Base-by-base conservation (phyloP, 1,140 invertebrate species). In the Bombus superbus region DNA sequence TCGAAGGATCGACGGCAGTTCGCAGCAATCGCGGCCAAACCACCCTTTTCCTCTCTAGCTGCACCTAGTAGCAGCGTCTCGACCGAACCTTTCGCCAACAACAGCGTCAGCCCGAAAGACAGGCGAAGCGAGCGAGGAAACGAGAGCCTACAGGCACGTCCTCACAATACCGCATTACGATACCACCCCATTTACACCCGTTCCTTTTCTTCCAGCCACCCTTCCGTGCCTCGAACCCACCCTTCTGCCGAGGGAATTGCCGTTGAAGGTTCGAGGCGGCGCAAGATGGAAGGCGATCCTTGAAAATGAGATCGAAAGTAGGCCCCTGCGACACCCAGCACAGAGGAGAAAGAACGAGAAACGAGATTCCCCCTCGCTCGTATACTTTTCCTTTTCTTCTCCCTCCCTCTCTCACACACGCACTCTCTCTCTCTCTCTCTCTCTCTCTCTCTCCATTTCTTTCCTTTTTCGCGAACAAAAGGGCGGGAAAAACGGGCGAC, bases 81-180 rank as follows among this genome's bases (percentile, higher is more conserved):
- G 1, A 9, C 9, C 28, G 3, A 28, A 10, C 25, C 57, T 59
- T n/a, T 62, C 10, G 10, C 4, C 8, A 10, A 11, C 25, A 62
- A 59, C 25, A n/a, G 28, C 28, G 4, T 59, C 57, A n/a, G 8
- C 1, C 3, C 35, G 66, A 35, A 15, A 68, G 2, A 0, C 28
- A n/a, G n/a, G 11, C 13, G 32, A n/a, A 64, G 2, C 2, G n/a
- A 64, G 25, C 40, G 25, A 42, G 32, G 15, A 25, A 47, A 1
- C 62, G 38, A n/a, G 28, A 62, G 35, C 90, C 91, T 86, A 90
- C 59, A 87, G 91, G 89, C 90, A 90, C 85, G 88, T 89, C 83
- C 83, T 80, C 75, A 91, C 90, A 92, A 93, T 93, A 92, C 89
- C 87, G 88, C 91, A 94, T 93, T 92, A 93, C 88, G 88, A 89